phyloP scores from a whole-genome alignment of 1,140 invertebrate genomes.

The Drosophila dunni region DNA sequence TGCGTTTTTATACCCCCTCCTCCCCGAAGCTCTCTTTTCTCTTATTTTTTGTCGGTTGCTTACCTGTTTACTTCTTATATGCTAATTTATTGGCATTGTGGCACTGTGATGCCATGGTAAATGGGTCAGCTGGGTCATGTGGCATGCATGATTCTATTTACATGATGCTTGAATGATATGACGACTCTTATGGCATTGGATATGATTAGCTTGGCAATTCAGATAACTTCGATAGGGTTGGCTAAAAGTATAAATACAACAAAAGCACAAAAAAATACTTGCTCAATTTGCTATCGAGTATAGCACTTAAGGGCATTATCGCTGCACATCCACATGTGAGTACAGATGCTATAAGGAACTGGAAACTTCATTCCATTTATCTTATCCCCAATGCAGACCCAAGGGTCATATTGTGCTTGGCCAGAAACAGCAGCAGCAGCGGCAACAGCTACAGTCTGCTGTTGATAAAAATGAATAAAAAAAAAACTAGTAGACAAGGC shows the following conservation, averaged over 20 bases:
- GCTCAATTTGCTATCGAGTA: conserved; percentile 32
- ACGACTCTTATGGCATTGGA: conserved; percentile 27
- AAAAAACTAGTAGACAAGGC: not conserved
- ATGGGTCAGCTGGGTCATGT: conserved; percentile 49
- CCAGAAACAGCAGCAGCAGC: conserved; percentile 50
- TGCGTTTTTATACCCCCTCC: conserved; percentile 11
- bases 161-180: not conserved
- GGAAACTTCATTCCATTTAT: conserved; percentile 76
- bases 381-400: conserved; percentile 65
- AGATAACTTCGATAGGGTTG: conserved; percentile 15
- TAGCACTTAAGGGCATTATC: conserved; percentile 53
- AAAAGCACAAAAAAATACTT: conserved; percentile 5
- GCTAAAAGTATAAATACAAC: not conserved
- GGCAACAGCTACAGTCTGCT: conserved; percentile 44
- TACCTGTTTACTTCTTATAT: conserved; percentile 62
- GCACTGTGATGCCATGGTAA: conserved; percentile 25
- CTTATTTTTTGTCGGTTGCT: conserved; percentile 20
- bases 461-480: not conserved
- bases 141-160: conserved; percentile 24
- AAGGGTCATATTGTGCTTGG: conserved; percentile 71
- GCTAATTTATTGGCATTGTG: conserved; percentile 76
- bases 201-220: conserved; percentile 31
- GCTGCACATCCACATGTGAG: conserved; percentile 19
- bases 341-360: conserved; percentile 29
- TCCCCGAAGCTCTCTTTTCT: conserved; percentile 10